Evolutionary conservation across 2,888 invertebrate genomes (phyloP), one percentile per base, ranked within the genome.

Genomic region (Papilio protenor): DNA sequence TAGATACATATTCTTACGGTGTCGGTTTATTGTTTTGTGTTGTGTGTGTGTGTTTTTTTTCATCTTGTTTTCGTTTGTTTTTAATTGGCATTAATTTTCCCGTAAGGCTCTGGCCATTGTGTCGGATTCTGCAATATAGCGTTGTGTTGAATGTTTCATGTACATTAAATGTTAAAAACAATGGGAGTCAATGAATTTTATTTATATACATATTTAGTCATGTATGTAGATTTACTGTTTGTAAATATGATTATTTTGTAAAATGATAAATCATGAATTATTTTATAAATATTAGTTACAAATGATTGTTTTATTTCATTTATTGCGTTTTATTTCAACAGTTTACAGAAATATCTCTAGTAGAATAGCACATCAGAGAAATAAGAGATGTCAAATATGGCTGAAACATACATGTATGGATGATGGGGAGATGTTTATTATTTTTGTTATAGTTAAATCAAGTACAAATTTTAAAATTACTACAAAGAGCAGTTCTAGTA

Each of bases 241-340:
- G 94, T 94, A 94, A 94, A 94, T 94, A 94, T 92, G 89, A 92
- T 91, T 91, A 92, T 87, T 90, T 90, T 93, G 94, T 94, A 94
- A 94, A 94, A 92, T 94, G 94, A 88, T 92, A 94, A 94, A 94
- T 94, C 94, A 94, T 93, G 90, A 93, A 94, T 94, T 92, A 93
- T 92, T 93, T 93, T 93, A 94, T 94, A 94, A 94, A 94, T 87
- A 91, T 90, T 94, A 94, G 93, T 94, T 93, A 92, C 90, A 92
- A 79, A 91, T 88, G 91, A 87, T 90, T 91, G 92, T 94, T 94
- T 94, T 90, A 93, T 93, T 94, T 90, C 33, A 79, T 80, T 81
- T 79, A 27, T 69, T 45, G 66, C n/a, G 66, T 69, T 69, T 69
- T 12, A 45, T 69, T 69, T 33, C 1, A 16, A 23, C 23, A 14